Conservation (phyloP, 2,113 vertebrate species). For the Lutjanus erythropterus region DNA sequence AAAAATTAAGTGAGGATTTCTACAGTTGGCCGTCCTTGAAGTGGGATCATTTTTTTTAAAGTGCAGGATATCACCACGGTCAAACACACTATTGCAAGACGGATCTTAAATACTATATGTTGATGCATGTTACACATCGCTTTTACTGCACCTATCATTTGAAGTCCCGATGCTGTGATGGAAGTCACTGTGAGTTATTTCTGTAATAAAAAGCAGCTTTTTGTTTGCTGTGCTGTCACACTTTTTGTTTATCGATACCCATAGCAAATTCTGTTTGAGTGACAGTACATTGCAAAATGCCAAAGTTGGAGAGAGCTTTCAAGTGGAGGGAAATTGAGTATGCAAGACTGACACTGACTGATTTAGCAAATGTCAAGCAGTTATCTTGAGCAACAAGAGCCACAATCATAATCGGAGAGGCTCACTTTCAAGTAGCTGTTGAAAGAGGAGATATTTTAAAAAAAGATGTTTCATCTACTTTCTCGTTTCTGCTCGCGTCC, state of each 20-base stretch:
- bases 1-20: slow-evolving; percentile 14
- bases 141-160: slow-evolving; percentile 40
- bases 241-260: slow-evolving; percentile 78
- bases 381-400: slow-evolving; percentile 85
- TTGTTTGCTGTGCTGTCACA: slow-evolving; percentile 72
- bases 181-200: slow-evolving; percentile 71
- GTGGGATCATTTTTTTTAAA: slow-evolving; percentile 16
- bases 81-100: slow-evolving; percentile 30
- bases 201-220: slow-evolving; percentile 53
- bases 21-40: slow-evolving; percentile 5
- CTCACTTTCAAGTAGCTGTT: slow-evolving; percentile 86
- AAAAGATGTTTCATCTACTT: slow-evolving; percentile 81
- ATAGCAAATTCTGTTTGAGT: slow-evolving; percentile 78
- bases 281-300: slow-evolving; percentile 84
- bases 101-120: slow-evolving; percentile 35
- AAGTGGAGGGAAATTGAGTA: slow-evolving; percentile 82
- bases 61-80: not conserved
- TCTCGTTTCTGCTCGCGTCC: slow-evolving; percentile 73
- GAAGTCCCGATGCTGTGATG: slow-evolving; percentile 43
- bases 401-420: slow-evolving; percentile 84
- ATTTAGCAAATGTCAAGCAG: slow-evolving; percentile 87
- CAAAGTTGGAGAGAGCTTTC: slow-evolving; percentile 82
- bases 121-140: slow-evolving; percentile 10
- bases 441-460: slow-evolving; percentile 77
- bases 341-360: slow-evolving; percentile 85